phyloP scores from a whole-genome alignment of 2,113 vertebrate genomes.

The Phalacrocorax aristotelis region DNA sequence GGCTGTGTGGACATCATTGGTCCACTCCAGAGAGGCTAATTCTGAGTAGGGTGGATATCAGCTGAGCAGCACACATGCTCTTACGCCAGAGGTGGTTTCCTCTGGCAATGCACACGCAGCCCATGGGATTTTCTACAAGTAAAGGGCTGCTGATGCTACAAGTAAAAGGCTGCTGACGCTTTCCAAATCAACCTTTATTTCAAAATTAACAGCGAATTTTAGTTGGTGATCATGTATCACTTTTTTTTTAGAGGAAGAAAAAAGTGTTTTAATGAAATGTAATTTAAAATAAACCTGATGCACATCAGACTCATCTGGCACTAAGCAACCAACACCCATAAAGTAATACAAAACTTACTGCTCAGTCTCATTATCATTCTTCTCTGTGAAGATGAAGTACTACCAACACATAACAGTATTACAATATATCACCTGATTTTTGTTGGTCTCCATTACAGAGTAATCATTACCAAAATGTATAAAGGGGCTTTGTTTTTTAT shows the following conservation, averaged over 20 bases:
- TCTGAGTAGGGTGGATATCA: rapidly evolving
- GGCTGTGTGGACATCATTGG: no score
- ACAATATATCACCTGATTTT: neutral
- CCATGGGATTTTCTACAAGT: neutral
- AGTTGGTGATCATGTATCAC: neutral
- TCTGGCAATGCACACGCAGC: neutral
- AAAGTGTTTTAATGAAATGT: neutral
- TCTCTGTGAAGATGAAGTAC: neutral
- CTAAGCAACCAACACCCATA: neutral
- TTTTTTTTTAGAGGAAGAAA: neutral
- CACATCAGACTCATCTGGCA: neutral
- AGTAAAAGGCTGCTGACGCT: neutral
- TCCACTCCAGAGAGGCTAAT: neutral
- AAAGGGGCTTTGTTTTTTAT: neutral
- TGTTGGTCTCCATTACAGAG: neutral
- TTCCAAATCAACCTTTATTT: neutral
- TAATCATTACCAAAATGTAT: neutral
- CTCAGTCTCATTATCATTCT: neutral
- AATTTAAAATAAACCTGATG: neutral
- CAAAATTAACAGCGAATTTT: neutral
- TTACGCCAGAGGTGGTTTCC: neutral
- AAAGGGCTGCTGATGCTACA: neutral
- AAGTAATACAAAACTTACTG: neutral
- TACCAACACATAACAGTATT: neutral
- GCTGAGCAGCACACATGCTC: neutral